These are phyloP conservation scores for Lapara coniferarum DNA, from an alignment of 2,888 invertebrate genomes.

Conservation along the genomic window DNA sequence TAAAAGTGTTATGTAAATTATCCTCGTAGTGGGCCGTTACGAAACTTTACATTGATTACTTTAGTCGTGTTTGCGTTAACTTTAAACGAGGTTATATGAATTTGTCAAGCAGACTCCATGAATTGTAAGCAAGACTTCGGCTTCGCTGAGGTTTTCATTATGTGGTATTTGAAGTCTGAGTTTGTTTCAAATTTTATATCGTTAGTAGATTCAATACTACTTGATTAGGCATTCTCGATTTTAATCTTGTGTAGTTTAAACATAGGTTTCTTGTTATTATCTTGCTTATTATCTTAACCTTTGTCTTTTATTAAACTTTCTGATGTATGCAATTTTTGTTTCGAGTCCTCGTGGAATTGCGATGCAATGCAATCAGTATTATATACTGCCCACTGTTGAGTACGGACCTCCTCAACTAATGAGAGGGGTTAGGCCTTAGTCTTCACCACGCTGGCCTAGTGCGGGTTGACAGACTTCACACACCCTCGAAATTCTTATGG, in stretches of 20 bases:
- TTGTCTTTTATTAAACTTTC: too few relatives aligned
- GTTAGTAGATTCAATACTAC: background rate
- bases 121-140: slow-evolving; percentile 18
- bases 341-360: too few relatives aligned
- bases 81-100: slow-evolving; percentile 57
- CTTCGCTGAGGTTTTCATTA: slow-evolving; percentile 2
- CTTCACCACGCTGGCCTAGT: too few relatives aligned
- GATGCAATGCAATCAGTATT: too few relatives aligned
- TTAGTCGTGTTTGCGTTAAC: slow-evolving; percentile 48
- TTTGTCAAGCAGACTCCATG: slow-evolving; percentile 48
- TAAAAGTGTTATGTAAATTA: slow-evolving; percentile 45
- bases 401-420: too few relatives aligned
- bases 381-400: too few relatives aligned
- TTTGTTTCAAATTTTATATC: background rate
- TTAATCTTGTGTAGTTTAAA: background rate
- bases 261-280: background rate
- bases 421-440: too few relatives aligned
- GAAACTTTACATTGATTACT: slow-evolving; percentile 58
- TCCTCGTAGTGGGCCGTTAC: slow-evolving; percentile 43
- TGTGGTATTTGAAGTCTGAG: slow-evolving; percentile 3
- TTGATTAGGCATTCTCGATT: too few relatives aligned
- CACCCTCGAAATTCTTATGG: too few relatives aligned
- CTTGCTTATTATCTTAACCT: background rate
- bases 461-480: too few relatives aligned
- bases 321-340: too few relatives aligned